Percentiles rank a stretch among this genome's conserved stretches.
Conservation (phyloP, 2,113 vertebrate species). For the Smithornis capensis region DNA sequence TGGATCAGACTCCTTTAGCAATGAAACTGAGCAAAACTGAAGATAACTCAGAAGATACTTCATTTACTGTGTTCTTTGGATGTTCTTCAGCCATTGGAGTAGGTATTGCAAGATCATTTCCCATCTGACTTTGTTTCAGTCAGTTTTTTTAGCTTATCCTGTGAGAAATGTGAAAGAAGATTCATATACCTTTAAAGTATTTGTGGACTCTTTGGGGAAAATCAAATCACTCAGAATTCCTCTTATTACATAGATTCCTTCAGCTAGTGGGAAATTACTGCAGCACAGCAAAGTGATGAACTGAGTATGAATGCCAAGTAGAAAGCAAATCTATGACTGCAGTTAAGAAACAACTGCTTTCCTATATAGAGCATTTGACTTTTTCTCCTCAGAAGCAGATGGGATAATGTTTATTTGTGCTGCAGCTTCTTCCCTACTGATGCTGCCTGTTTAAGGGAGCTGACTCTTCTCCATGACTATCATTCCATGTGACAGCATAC, state of each 20-base stretch:
- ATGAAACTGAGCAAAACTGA: neutral
- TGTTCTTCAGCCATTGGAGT: neutral
- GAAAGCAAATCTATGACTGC: neutral
- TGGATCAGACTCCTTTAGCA: neutral
- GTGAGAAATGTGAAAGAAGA: neutral
- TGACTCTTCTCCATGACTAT: neutral
- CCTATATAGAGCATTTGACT: neutral
- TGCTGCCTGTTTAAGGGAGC: neutral
- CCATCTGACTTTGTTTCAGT: neutral
- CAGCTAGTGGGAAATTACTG: neutral
- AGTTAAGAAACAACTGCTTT: neutral
- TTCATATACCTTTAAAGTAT: neutral
- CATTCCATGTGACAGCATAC: neutral
- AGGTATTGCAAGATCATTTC: neutral
- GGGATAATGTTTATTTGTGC: neutral
- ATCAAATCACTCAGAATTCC: neutral
- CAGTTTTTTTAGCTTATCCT: neutral
- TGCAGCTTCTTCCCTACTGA: neutral
- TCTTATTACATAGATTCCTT: neutral
- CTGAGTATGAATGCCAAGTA: neutral
- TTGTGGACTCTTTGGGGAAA: neutral
- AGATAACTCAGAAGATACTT: neutral
- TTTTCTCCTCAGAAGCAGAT: neutral
- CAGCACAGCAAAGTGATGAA: neutral
- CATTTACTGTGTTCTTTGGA: neutral